Base-by-base conservation (phyloP, 2,797 vertebrate genomes). In the Potorous gilbertii region DNA sequence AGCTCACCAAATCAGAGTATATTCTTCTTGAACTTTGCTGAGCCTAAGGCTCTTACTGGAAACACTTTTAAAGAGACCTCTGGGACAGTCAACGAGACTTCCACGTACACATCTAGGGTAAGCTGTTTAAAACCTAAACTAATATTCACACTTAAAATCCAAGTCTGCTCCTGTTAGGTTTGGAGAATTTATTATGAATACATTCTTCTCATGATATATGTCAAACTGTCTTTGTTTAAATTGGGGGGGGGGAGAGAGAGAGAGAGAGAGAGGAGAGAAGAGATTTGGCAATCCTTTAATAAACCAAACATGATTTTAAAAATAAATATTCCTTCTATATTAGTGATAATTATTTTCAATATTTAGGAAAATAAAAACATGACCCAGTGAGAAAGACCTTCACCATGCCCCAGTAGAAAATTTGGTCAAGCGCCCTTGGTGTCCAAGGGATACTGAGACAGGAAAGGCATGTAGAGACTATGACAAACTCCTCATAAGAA, bases 291-390 rank as follows among this genome's bases (percentile, higher is more conserved):
- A 94, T 95, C 55, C 52, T 66, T 54, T 96, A 97, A 95, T 62
- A 62, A 96, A 92, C 12, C 3, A 74, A 94, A 96, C 0, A 11
- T 4, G 74, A 90, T 94, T 95, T 96, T 91, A 55, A 92, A 94
- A 97, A 62, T 0, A 1, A 0, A 62, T 95, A 89, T 95, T 96
- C 92, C 89, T 57, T 27, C 40, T 3, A 56, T 55, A 29, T 81
- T 91, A 40, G 10, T 9, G 55, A 91, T 52, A 54, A 74, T 89
- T 81, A 92, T 59, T 18, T 56, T 55, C 52, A 34, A 28, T 34
- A 3, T 46, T 95, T 94, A 90, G 92, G 90, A 55, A 94, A 92
- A 96, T 46, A 56, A 56, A 93, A 92, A 92, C 31, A 94, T 95
- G 52, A 74, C 34, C 74, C 24, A 62, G 46, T 56, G 59, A 59